A percentile compares a stretch with the other conserved stretches of the same genome.
phyloP scores from a whole-genome alignment of 2,797 vertebrate species.

The Leuciscus waleckii region DNA sequence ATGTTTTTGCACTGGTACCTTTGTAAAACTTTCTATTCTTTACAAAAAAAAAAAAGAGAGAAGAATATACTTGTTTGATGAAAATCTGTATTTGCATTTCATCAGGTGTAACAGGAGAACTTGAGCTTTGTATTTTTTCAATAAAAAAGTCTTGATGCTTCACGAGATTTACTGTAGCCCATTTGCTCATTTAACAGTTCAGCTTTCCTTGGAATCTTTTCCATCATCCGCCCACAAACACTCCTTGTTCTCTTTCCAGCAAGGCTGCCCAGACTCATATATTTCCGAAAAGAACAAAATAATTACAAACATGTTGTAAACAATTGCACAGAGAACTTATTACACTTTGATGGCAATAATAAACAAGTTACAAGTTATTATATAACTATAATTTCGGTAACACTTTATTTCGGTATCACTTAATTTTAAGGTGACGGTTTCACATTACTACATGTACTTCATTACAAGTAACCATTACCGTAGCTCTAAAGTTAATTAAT shows the following conservation, averaged over 20 bases:
- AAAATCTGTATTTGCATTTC: slow-evolving; percentile 5
- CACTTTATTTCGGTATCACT: too few species aligned
- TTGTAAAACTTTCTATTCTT: slow-evolving; percentile 19
- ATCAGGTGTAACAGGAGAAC: slow-evolving; percentile 5
- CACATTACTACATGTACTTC: too few species aligned
- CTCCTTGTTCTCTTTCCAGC: slow-evolving; percentile 66
- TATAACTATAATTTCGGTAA: neutral
- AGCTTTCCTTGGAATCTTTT: slow-evolving; percentile 28
- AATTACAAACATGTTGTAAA: slow-evolving; percentile 39
- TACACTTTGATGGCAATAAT: neutral
- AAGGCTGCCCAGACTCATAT: slow-evolving; percentile 60
- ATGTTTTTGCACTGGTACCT: slow-evolving; percentile 39
- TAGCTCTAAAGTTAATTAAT: too few species aligned
- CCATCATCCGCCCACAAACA: slow-evolving; percentile 62
- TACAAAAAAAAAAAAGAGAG: neutral
- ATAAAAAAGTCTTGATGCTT: slow-evolving; percentile 21
- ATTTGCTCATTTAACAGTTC: slow-evolving; percentile 30
- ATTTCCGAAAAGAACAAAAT: slow-evolving; percentile 53
- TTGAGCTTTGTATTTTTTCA: slow-evolving; percentile 39
- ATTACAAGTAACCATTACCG: too few species aligned
- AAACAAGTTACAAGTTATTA: neutral
- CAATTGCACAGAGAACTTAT: neutral
- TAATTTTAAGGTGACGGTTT: too few species aligned
- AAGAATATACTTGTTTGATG: neutral
- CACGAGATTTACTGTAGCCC: slow-evolving; percentile 23